These are phyloP conservation scores for Acanthurus lineatus DNA, from an alignment of 2,797 vertebrate genomes.

Conservation along the genomic window DNA sequence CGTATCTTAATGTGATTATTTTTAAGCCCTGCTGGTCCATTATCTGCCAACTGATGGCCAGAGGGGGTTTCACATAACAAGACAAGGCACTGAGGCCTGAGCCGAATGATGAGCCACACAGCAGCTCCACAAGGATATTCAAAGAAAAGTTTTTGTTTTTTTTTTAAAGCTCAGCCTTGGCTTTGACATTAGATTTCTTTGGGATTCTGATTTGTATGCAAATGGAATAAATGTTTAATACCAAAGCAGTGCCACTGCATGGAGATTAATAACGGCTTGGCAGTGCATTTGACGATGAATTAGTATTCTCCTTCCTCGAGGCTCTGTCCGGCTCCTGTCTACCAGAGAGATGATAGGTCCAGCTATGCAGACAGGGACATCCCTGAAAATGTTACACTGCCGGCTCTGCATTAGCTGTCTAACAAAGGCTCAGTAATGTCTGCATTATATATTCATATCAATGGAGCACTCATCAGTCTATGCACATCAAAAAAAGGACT, in stretches of 20 bases:
- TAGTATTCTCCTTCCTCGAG: conserved; percentile 62
- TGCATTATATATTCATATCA: conserved; percentile 43
- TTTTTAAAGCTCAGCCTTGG: conserved; percentile 18
- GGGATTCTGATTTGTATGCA: conserved; percentile 74
- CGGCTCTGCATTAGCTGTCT: conserved; percentile 38
- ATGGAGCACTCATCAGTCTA: conserved; percentile 16
- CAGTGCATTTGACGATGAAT: conserved; percentile 65
- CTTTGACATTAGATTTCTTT: conserved; percentile 65
- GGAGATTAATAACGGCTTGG: conserved; percentile 76
- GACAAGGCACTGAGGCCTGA: conserved; percentile 38
- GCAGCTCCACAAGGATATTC: conserved; percentile 38
- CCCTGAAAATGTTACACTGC: conserved; percentile 56
- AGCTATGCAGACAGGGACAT: conserved; percentile 55
- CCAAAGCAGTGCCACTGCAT: conserved; percentile 56
- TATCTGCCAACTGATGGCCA: conserved; percentile 16
- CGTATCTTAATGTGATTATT: conserved; percentile 34
- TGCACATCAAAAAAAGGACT: conserved; percentile 22
- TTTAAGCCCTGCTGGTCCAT: conserved; percentile 19
- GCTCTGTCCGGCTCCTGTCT: conserved; percentile 66
- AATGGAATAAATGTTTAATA: conserved; percentile 77
- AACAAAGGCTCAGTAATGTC: conserved; percentile 34
- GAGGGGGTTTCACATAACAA: conserved; percentile 32
- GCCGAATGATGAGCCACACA: conserved; percentile 29
- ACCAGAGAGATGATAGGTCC: conserved; percentile 65
- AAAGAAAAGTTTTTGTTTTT: conserved; percentile 42